Evolutionary conservation across 2,113 vertebrate genomes (phyloP).

Genomic region (Callorhinus ursinus): DNA sequence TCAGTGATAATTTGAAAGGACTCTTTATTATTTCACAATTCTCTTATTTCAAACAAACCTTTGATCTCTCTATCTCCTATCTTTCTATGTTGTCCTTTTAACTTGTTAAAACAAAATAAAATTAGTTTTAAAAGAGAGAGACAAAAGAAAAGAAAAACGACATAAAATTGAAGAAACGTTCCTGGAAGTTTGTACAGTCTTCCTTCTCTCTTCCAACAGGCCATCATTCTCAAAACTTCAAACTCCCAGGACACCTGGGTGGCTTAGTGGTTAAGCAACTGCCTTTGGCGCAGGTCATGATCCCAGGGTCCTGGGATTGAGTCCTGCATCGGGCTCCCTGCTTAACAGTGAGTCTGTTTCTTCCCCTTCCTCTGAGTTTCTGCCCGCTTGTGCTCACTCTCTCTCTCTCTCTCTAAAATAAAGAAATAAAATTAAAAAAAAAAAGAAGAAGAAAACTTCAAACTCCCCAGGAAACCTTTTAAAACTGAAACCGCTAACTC

Average conservation of each 20-base stretch:
- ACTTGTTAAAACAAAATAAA: background rate
- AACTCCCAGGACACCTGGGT: background rate
- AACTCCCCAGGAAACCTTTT: conserved; percentile 30
- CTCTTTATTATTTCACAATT: background rate
- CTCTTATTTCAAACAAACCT: conserved; percentile 15
- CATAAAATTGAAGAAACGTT: background rate
- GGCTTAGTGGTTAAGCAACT: background rate
- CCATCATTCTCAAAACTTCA: background rate
- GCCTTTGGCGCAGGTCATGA: background rate
- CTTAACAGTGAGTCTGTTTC: background rate
- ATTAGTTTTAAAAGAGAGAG: background rate
- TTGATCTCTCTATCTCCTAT: background rate
- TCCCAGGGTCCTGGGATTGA: background rate
- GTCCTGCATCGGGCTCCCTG: background rate
- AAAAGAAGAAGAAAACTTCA: background rate
- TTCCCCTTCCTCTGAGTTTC: background rate
- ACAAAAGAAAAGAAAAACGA: background rate
- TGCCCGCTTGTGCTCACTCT: background rate
- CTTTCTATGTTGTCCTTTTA: background rate
- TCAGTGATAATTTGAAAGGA: background rate
- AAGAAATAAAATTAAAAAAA: too few species aligned
- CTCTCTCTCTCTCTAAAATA: background rate
- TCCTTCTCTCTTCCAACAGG: background rate
- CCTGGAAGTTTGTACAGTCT: background rate
- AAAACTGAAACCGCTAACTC: background rate